These are phyloP conservation scores for Agrilus mali DNA, from an alignment of 2,888 invertebrate species.

Conservation along the genomic window DNA sequence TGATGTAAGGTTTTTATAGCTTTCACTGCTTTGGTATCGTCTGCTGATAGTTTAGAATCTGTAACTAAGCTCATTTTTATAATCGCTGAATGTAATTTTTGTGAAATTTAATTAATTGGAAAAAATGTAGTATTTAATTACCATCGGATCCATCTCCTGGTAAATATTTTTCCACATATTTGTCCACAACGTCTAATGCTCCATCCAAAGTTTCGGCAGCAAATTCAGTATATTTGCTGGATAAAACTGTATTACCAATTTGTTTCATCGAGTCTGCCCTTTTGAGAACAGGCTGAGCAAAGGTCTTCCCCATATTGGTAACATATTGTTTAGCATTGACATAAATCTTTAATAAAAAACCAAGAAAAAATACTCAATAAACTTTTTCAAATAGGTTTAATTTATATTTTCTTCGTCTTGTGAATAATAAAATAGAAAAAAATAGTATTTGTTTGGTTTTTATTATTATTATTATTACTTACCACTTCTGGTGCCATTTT, in stretches of 20 bases:
- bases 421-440: too few relatives aligned
- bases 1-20: conserved; percentile 68
- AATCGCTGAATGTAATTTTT: too few relatives aligned
- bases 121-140: conserved; percentile 18
- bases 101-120: too few relatives aligned
- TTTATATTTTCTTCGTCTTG: too few relatives aligned
- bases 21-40: conserved; percentile 34
- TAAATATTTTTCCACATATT: conserved; percentile 70
- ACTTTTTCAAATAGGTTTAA: too few relatives aligned
- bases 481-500: conserved; percentile 77
- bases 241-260: conserved; percentile 54
- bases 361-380: background rate
- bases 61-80: too few relatives aligned
- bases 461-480: conserved; percentile 26
- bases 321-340: conserved; percentile 69
- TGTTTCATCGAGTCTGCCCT: conserved; percentile 76
- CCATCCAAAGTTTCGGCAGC: conserved; percentile 65
- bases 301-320: conserved; percentile 37
- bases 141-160: conserved; percentile 54
- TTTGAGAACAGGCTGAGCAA: conserved; percentile 56
- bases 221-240: conserved; percentile 57
- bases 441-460: too few relatives aligned
- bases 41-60: conserved; percentile 6
- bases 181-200: conserved; percentile 64
- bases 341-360: conserved; percentile 47